Evolutionary conservation across 2,888 invertebrate genomes (phyloP).

Genomic region (Erebia ligea): DNA sequence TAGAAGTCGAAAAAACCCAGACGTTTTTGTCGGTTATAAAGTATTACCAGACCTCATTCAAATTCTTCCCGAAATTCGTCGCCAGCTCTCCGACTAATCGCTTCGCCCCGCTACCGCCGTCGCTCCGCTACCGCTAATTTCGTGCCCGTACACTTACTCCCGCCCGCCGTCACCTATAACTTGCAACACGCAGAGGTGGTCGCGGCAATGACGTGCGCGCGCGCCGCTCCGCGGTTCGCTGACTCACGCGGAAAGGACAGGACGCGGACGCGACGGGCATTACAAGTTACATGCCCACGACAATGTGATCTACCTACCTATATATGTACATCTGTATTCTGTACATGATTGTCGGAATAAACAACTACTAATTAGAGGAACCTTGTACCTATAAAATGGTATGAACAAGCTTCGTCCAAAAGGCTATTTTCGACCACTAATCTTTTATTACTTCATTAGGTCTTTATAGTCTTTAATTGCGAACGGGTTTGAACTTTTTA

Average conservation of each 20-base stretch:
- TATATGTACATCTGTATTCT: background rate
- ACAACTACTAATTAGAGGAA: conserved; percentile 8
- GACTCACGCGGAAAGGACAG: conserved; percentile 50
- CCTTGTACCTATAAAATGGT: too few species aligned
- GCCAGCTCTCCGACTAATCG: too few species aligned
- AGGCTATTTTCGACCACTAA: background rate
- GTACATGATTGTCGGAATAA: background rate
- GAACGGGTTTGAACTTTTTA: too few species aligned
- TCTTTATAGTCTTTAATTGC: too few species aligned
- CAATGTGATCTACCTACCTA: conserved; percentile 10
- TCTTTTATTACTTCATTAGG: too few species aligned
- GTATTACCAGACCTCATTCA: too few species aligned
- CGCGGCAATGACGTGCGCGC: conserved; percentile 40
- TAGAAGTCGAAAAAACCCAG: too few species aligned
- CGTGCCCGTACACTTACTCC: too few species aligned
- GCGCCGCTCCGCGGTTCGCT: conserved; percentile 42
- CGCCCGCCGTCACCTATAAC: conserved; percentile 9
- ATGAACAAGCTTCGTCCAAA: background rate
- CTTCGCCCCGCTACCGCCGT: too few species aligned
- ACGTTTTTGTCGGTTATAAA: too few species aligned
- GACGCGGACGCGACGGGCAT: conserved; percentile 44
- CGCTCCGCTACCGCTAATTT: too few species aligned
- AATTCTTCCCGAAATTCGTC: too few species aligned
- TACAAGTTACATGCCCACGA: conserved; percentile 21
- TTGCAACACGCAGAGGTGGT: conserved; percentile 29